Evolutionary conservation across 2,113 vertebrate species (phyloP).

Genomic region (Zosterops lateralis): DNA sequence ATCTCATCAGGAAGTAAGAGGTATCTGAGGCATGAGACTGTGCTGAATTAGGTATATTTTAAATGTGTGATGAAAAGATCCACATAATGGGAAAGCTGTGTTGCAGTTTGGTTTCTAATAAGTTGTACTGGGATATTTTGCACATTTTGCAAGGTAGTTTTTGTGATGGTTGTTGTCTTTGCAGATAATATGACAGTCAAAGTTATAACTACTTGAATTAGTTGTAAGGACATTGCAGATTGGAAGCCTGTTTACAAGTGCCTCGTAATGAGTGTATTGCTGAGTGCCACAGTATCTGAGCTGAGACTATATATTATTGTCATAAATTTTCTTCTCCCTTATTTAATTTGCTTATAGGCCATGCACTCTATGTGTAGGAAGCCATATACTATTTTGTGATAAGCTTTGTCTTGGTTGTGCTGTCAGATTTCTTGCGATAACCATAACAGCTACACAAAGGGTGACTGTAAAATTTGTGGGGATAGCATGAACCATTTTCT

Average conservation of each 20-base stretch:
- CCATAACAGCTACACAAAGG: neutral
- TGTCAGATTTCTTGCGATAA: neutral
- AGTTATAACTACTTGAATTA: neutral
- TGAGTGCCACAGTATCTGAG: neutral
- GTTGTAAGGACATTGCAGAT: neutral
- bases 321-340: neutral
- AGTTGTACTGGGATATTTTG: neutral
- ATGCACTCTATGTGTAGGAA: neutral
- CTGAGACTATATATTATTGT: neutral
- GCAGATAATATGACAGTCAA: neutral
- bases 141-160: neutral
- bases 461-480: neutral
- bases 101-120: neutral
- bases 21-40: constrained; percentile 18
- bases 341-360: neutral
- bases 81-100: neutral
- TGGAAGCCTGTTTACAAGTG: neutral
- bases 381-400: neutral
- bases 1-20: neutral
- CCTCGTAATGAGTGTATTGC: neutral
- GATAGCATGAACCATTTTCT: neutral
- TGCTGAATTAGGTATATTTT: constrained; percentile 39
- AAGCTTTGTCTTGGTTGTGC: neutral
- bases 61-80: neutral
- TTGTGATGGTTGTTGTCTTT: neutral